phyloP scores from a whole-genome alignment of 1,140 invertebrate genomes.

The Whitmania pigra region DNA sequence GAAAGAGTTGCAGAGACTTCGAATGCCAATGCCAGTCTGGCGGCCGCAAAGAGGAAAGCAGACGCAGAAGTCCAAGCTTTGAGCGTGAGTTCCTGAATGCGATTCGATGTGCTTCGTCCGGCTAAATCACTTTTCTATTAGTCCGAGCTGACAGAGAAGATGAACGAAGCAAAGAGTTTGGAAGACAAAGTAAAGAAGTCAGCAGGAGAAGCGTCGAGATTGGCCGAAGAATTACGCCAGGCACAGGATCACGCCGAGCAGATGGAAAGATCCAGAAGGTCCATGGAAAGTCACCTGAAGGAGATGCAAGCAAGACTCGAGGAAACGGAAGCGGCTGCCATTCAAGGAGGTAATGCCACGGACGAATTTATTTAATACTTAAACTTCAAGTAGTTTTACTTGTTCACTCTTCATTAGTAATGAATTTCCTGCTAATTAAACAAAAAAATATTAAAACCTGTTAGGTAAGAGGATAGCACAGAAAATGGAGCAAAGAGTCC shows the following conservation, averaged over 20 bases:
- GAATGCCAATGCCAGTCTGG: constrained; percentile 61
- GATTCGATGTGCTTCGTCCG: constrained; percentile 45
- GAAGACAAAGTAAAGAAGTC: constrained; percentile 94
- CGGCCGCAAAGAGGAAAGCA: constrained; percentile 61
- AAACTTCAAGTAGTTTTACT: neutral
- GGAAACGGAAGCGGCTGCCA: constrained; percentile 15
- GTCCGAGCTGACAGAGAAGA: constrained; percentile 38
- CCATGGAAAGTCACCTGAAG: constrained; percentile 86
- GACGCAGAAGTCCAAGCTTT: constrained; percentile 11
- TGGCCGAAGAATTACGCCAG: constrained; percentile 80
- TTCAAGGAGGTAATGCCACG: constrained; percentile 45
- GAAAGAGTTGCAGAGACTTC: constrained; percentile 90
- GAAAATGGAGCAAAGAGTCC: constrained; percentile 41
- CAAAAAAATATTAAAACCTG: neutral
- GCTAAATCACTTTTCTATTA: constrained; percentile 88
- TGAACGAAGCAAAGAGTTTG: constrained; percentile 83
- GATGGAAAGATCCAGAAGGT: constrained; percentile 88
- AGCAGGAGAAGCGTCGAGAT: constrained; percentile 83
- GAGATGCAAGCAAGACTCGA: constrained; percentile 57
- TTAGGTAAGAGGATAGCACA: constrained; percentile 63
- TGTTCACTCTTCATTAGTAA: neutral
- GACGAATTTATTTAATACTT: neutral
- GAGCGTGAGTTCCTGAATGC: neutral
- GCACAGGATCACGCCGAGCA: constrained; percentile 92
- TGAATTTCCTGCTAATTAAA: neutral